Evolutionary conservation across 2,113 vertebrate genomes (phyloP).

Genomic region (Seriola rivoliana): DNA sequence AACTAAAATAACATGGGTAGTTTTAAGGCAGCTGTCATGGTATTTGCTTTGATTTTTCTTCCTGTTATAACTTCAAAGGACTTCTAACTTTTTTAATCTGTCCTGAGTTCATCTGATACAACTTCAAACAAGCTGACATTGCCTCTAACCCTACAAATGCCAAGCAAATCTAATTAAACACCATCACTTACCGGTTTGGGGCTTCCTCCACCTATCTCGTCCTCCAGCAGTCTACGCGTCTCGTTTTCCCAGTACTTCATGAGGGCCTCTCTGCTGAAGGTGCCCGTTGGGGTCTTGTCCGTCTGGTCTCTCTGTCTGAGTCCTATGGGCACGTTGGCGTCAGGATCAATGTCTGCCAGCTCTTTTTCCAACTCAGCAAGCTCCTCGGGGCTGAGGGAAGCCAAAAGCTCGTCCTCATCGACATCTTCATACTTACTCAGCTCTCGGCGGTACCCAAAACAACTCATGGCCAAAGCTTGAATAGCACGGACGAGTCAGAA

Average conservation of each 20-base stretch:
- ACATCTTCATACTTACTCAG: slow-evolving; percentile 98
- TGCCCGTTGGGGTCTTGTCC: slow-evolving; percentile 94
- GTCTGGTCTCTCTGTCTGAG: slow-evolving; percentile 96
- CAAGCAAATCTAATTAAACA: slow-evolving; percentile 31
- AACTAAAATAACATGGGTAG: neutral
- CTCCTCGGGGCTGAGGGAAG: slow-evolving; percentile 94
- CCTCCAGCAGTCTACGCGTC: slow-evolving; percentile 92
- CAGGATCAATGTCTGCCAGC: slow-evolving; percentile 93
- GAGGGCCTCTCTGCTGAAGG: slow-evolving; percentile 94
- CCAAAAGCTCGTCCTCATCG: slow-evolving; percentile 97
- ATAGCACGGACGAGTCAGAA: neutral
- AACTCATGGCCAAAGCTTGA: slow-evolving; percentile 87
- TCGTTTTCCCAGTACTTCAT: slow-evolving; percentile 98
- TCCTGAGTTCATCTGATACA: neutral
- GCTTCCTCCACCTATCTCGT: slow-evolving; percentile 86
- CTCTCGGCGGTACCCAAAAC: slow-evolving; percentile 95
- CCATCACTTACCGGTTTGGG: slow-evolving; percentile 78
- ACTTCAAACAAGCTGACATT: slow-evolving; percentile 20
- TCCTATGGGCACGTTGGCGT: slow-evolving; percentile 91
- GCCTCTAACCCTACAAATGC: slow-evolving; percentile 19
- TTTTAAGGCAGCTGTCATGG: neutral
- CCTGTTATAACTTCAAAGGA: neutral
- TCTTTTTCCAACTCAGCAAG: slow-evolving; percentile 95
- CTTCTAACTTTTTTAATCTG: neutral
- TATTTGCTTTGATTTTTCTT: neutral